Conservation (phyloP, 1,140 invertebrate species). For the Proales similis region DNA sequence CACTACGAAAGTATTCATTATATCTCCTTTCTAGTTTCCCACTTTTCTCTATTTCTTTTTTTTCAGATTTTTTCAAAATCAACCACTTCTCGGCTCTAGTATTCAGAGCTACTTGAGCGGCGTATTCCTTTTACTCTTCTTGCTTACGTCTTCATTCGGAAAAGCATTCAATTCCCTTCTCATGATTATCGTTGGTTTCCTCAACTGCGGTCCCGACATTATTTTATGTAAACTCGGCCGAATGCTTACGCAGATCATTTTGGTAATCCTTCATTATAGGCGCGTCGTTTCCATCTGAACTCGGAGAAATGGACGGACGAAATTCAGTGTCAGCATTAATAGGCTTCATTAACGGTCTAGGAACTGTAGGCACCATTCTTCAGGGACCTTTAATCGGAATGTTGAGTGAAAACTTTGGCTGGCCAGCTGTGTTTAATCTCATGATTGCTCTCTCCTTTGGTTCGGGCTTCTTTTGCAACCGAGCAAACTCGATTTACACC, state of each 20-base stretch:
- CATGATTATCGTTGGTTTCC: constrained; percentile 54
- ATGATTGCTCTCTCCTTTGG: constrained; percentile 53
- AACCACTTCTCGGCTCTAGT: constrained; percentile 51
- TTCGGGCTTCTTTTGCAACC: constrained; percentile 46
- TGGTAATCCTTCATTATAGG: constrained; percentile 42
- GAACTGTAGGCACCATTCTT: constrained; percentile 55
- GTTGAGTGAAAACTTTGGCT: constrained; percentile 53
- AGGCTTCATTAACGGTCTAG: constrained; percentile 55
- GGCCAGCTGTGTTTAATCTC: constrained; percentile 55
- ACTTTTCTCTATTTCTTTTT: constrained; percentile 34
- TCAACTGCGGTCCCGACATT: constrained; percentile 57
- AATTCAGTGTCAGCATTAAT: constrained; percentile 55
- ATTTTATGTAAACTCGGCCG: too few species aligned
- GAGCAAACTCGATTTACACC: constrained; percentile 43
- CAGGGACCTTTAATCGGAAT: constrained; percentile 56
- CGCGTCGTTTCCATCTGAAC: constrained; percentile 54
- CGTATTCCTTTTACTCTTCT: constrained; percentile 51
- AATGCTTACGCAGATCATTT: constrained; percentile 38
- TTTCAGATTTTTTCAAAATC: constrained; percentile 49
- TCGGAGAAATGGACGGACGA: constrained; percentile 54
- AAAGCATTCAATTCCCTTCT: constrained; percentile 51
- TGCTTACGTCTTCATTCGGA: constrained; percentile 53
- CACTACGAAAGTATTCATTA: constrained; percentile 46
- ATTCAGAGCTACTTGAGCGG: constrained; percentile 50
- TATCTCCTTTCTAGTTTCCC: constrained; percentile 1